phyloP scores from a whole-genome alignment of 2,888 invertebrate genomes.

The Escarpia spicata region DNA sequence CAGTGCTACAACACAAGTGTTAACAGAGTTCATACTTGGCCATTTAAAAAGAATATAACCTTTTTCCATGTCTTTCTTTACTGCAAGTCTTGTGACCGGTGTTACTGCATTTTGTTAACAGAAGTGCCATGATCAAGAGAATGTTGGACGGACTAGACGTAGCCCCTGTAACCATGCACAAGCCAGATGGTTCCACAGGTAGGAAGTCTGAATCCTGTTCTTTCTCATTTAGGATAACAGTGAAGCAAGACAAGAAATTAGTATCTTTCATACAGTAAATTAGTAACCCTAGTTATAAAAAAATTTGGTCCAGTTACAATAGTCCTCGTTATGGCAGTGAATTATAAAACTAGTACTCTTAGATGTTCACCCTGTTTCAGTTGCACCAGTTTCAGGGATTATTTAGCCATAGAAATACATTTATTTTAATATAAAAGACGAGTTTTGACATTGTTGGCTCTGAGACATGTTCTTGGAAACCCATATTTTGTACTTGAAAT shows the following conservation, averaged over 20 bases:
- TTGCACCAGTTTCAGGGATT: neutral
- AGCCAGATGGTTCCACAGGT: slow-evolving; percentile 58
- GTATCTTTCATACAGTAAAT: too few relatives aligned
- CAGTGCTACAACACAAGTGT: too few relatives aligned
- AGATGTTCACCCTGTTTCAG: neutral
- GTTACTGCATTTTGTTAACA: slow-evolving; percentile 47
- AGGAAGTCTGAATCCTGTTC: slow-evolving; percentile 30
- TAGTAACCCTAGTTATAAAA: neutral
- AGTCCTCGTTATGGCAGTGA: neutral
- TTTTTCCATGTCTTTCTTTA: neutral
- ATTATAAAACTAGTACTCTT: neutral
- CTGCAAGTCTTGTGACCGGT: neutral
- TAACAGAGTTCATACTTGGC: too few relatives aligned
- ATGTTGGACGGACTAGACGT: slow-evolving; percentile 68
- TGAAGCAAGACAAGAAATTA: too few relatives aligned
- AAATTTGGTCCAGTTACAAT: neutral
- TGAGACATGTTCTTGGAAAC: too few relatives aligned
- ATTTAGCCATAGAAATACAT: neutral
- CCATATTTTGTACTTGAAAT: too few relatives aligned
- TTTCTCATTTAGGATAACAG: neutral
- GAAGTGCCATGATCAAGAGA: slow-evolving; percentile 65
- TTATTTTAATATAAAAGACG: too few relatives aligned
- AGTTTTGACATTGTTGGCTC: too few relatives aligned
- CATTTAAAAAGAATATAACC: neutral
- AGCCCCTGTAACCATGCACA: neutral